These are phyloP conservation scores for Scaptomyza flava DNA, from an alignment of 2,888 invertebrate genomes.

Conservation along the genomic window DNA sequence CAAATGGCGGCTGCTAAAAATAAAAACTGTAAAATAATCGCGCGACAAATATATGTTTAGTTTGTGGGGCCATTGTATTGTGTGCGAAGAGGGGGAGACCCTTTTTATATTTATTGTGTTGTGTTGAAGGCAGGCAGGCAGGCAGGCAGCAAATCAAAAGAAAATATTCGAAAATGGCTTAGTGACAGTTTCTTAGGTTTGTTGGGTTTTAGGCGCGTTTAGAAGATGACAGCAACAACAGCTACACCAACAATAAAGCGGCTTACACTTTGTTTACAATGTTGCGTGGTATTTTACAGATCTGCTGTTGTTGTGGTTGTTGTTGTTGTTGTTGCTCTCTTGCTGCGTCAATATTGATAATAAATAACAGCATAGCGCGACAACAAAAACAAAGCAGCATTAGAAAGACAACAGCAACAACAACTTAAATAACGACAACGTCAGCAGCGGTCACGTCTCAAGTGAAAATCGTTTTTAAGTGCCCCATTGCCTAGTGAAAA, in stretches of 20 bases:
- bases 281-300: slow-evolving; percentile 79
- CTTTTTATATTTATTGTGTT: slow-evolving; percentile 15
- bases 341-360: slow-evolving; percentile 78
- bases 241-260: slow-evolving; percentile 59
- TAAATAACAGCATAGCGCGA: slow-evolving; percentile 65
- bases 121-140: slow-evolving; percentile 9
- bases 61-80: slow-evolving; percentile 45
- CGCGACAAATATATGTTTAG: slow-evolving; percentile 79
- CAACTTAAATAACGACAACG: slow-evolving; percentile 34
- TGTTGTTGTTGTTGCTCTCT: slow-evolving; percentile 30
- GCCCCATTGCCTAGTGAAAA: slow-evolving; percentile 75
- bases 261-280: slow-evolving; percentile 79
- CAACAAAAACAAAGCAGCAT: slow-evolving; percentile 53
- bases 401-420: slow-evolving; percentile 43
- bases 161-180: slow-evolving; percentile 62
- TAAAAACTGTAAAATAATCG: slow-evolving; percentile 74
- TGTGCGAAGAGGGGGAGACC: slow-evolving; percentile 20
- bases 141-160: slow-evolving; percentile 49
- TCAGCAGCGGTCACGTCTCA: slow-evolving; percentile 75
- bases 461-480: slow-evolving; percentile 78
- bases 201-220: slow-evolving; percentile 63
- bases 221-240: slow-evolving; percentile 46
- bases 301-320: slow-evolving; percentile 43
- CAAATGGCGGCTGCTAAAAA: slow-evolving; percentile 48
- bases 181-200: slow-evolving; percentile 61